Conservation (phyloP, 2,888 invertebrate species). For the Ornithoptera priamus region DNA sequence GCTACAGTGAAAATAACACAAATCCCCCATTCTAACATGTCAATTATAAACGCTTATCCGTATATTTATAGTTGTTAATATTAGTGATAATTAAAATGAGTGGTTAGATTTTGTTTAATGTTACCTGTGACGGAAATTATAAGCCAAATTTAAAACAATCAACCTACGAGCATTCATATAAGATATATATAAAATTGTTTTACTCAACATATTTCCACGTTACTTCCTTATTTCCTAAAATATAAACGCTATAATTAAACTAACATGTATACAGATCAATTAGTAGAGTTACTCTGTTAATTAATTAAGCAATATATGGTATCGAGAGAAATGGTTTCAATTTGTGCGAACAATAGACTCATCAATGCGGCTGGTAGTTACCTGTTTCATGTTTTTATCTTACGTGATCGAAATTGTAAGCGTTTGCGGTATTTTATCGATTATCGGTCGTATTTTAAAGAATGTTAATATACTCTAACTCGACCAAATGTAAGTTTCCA, state of each 20-base stretch:
- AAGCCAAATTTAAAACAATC: too few species aligned
- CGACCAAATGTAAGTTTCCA: not conserved
- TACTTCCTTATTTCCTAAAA: too few species aligned
- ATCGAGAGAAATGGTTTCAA: constrained; percentile 23
- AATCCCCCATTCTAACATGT: not conserved
- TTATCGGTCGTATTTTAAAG: not conserved
- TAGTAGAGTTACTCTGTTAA: constrained; percentile 5
- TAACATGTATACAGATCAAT: not conserved
- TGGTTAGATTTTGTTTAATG: too few species aligned
- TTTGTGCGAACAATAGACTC: constrained; percentile 27
- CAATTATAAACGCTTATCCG: not conserved
- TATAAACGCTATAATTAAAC: too few species aligned
- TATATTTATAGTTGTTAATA: not conserved
- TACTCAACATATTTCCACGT: too few species aligned
- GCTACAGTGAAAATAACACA: constrained; percentile 3
- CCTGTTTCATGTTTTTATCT: constrained; percentile 18
- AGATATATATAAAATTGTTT: too few species aligned
- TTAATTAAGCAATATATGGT: constrained; percentile 19
- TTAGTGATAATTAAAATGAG: not conserved
- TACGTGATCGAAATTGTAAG: constrained; percentile 18
- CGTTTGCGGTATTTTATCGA: not conserved
- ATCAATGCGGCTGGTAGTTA: constrained; percentile 24
- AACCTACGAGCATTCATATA: too few species aligned
- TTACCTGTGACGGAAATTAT: too few species aligned
- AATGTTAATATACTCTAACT: not conserved